Evolutionary conservation across 2,797 vertebrate species (phyloP), one percentile per base, ranked within the genome.

Genomic region (Pampus argenteus): DNA sequence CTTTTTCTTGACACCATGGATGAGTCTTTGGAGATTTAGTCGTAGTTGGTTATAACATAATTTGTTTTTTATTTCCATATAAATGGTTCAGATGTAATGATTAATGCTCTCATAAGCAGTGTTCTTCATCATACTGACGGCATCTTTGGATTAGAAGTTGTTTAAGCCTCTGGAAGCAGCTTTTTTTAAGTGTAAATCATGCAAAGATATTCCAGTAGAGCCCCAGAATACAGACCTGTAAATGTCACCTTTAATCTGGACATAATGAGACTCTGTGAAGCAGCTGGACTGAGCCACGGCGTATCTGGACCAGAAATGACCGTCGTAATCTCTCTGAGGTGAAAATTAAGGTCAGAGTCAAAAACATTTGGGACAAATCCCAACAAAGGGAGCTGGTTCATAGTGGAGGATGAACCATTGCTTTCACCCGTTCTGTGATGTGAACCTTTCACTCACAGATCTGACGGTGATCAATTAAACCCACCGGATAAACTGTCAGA

Each of bases 401-500:
- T 14, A 44, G 15, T 26, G 15, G 9, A 23, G 38, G 42, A 44
- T 2, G 3, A 7, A 6, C 9, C 29, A 5, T 14, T 17, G 22
- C 15, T 10, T 5, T 9, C 42, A 44, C 38, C 40, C 48, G 20
- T 8, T 63, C 3, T 48, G 57, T 45, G 78, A 71, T 54, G 34
- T 71, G 48, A 54, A 67, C 57, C 52, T 34, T 52, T 9, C 31
- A 9, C 47, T 9, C 57, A 5, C 31, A 17, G 14, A 23, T 11
- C 34, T 38, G 26, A 49, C 50, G 45, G 50, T 9, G 25, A n/a
- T 67, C 52, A 20, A 17, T 26, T 5, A 23, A 26, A 60, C 15
- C 17, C 10, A 1, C 22, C 9, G 72, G 54, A 51, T 56, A 18
- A 71, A 60, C 20, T 18, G 29, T 34, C 22, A 9, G n/a, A 66